These are phyloP conservation scores for Anneissia japonica DNA, from an alignment of 35 echinoderm and acorn worm species.

Conservation along the genomic window DNA sequence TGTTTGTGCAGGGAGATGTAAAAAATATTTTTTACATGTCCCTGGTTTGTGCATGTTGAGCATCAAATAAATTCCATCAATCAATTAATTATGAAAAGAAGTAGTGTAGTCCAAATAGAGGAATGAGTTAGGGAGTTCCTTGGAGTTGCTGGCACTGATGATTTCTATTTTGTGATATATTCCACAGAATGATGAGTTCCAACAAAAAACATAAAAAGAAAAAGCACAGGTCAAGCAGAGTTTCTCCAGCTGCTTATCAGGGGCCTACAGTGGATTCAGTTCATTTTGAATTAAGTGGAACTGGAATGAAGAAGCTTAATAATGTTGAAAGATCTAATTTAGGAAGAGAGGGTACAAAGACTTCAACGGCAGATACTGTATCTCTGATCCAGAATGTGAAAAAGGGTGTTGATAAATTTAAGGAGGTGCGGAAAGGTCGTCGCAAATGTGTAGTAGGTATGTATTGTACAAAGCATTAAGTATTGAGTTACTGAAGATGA, in stretches of 20 bases:
- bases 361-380: neutral
- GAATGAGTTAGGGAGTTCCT: too few species aligned
- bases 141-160: too few species aligned
- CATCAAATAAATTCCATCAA: too few species aligned
- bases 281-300: neutral
- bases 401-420: neutral
- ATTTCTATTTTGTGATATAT: too few species aligned
- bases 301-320: neutral
- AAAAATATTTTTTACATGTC: too few species aligned
- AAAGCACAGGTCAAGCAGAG: neutral
- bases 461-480: too few species aligned
- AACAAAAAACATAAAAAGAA: neutral
- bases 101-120: too few species aligned
- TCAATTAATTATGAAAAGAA: too few species aligned
- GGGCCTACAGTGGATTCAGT: neutral
- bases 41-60: too few species aligned
- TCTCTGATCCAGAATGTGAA: neutral
- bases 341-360: neutral
- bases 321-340: neutral
- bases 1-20: too few species aligned
- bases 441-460: neutral
- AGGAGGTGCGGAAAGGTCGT: neutral
- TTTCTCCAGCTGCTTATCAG: neutral
- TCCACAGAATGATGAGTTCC: too few species aligned
- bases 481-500: too few species aligned